Conservation (phyloP, 2,888 invertebrate genomes). For the Cabera pusaria region DNA sequence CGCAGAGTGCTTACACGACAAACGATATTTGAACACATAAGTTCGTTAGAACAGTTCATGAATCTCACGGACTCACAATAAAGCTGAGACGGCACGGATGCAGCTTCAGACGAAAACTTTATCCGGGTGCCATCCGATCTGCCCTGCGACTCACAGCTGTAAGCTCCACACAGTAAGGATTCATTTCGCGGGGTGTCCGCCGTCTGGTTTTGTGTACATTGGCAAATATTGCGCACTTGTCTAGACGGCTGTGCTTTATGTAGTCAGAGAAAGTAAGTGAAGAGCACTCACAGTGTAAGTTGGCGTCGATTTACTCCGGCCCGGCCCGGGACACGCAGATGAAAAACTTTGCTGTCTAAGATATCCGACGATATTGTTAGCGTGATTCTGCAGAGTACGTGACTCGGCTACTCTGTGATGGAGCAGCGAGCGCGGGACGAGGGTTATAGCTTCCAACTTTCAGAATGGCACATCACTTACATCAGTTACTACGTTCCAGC, state of each 20-base stretch:
- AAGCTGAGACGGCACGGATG: slow-evolving; percentile 24
- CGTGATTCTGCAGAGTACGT: too few relatives aligned
- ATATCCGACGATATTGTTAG: slow-evolving; percentile 3
- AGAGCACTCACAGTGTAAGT: slow-evolving; percentile 10
- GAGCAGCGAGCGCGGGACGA: too few relatives aligned
- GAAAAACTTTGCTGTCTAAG: slow-evolving; percentile 1
- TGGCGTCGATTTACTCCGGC: slow-evolving; percentile 3
- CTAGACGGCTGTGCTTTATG: slow-evolving; percentile 33
- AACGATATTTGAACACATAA: slow-evolving; percentile 12
- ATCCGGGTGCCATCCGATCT: slow-evolving; percentile 6
- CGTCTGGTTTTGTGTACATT: slow-evolving; percentile 11
- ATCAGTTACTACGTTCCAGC: too few relatives aligned
- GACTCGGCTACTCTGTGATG: too few relatives aligned
- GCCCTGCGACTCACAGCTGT: background rate
- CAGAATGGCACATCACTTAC: too few relatives aligned
- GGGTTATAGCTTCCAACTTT: too few relatives aligned
- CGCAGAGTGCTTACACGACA: slow-evolving; percentile 7
- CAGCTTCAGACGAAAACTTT: slow-evolving; percentile 22
- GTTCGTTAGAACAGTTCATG: slow-evolving; percentile 24
- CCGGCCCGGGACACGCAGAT: slow-evolving; percentile 4
- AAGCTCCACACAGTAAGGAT: slow-evolving; percentile 10
- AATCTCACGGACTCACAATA: slow-evolving; percentile 27
- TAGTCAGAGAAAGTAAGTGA: slow-evolving; percentile 31
- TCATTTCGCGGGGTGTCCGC: background rate
- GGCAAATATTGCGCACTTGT: slow-evolving; percentile 25